A percentile compares a stretch with the other conserved stretches of the same genome.
phyloP scores from a whole-genome alignment of 2,888 invertebrate species.

The Iselma pallidipennis region DNA sequence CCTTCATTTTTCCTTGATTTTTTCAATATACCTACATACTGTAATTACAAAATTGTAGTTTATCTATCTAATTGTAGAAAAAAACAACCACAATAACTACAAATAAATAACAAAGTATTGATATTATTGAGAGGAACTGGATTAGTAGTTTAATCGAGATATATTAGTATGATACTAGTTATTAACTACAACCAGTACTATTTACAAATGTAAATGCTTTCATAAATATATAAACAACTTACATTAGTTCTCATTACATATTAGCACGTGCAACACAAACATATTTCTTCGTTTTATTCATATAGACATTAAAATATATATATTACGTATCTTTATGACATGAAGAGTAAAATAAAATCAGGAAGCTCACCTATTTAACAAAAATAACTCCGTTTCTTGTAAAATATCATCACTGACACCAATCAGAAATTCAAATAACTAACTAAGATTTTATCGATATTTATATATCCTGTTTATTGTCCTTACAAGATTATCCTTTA shows the following conservation, averaged over 20 bases:
- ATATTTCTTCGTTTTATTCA: neutral
- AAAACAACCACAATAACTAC: neutral
- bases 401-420: no score
- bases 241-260: slow-evolving; percentile 32
- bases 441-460: no score
- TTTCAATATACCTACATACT: neutral
- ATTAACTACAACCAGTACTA: slow-evolving; percentile 31
- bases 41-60: neutral
- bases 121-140: no score
- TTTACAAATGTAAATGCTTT: slow-evolving; percentile 35
- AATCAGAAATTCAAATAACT: no score
- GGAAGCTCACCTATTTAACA: neutral
- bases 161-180: slow-evolving; percentile 32
- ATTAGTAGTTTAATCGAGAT: slow-evolving; percentile 25
- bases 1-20: slow-evolving; percentile 1
- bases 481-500: no score
- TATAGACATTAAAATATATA: neutral
- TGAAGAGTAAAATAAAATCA: neutral
- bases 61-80: neutral
- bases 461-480: no score
- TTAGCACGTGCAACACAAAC: slow-evolving; percentile 6
- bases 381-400: neutral
- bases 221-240: slow-evolving; percentile 31
- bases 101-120: neutral
- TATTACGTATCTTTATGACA: neutral